Percentiles rank a stretch among this genome's conserved stretches.
Evolutionary conservation across 2,797 vertebrate genomes (phyloP).

Genomic region (Microctenopoma steveboyesi): DNA sequence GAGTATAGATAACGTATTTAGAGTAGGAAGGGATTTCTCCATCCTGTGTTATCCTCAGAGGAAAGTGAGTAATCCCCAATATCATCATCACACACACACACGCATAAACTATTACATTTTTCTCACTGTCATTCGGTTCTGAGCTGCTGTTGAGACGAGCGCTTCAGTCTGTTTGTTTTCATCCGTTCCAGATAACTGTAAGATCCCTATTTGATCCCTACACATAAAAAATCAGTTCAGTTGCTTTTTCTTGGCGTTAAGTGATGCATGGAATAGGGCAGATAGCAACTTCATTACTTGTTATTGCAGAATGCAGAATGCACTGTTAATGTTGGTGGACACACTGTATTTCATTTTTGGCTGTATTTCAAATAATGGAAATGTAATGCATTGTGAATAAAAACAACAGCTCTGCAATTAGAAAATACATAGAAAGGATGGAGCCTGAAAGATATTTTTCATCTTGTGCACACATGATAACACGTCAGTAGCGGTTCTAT

Average conservation of each 20-base stretch:
- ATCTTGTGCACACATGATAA: neutral
- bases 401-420: neutral
- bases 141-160: conserved; percentile 29
- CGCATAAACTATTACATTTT: conserved; percentile 54
- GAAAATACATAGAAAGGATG: neutral
- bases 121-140: conserved; percentile 37
- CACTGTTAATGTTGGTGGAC: neutral
- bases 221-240: conserved; percentile 28
- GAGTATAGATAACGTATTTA: conserved; percentile 65
- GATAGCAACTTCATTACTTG: conserved; percentile 11
- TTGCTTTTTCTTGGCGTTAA: conserved; percentile 33
- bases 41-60: conserved; percentile 63
- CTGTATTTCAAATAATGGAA: neutral
- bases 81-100: conserved; percentile 38
- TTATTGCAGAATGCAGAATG: neutral
- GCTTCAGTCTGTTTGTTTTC: conserved; percentile 25
- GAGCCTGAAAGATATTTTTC: neutral
- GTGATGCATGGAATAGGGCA: conserved; percentile 17
- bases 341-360: neutral
- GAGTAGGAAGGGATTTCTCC: conserved; percentile 64
- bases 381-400: conserved; percentile 3
- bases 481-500: neutral
- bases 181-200: conserved; percentile 40
- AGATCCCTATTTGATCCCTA: conserved; percentile 40
- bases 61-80: conserved; percentile 69